Evolutionary conservation across 1,140 invertebrate species (phyloP).

Genomic region (Littorina saxatilis): DNA sequence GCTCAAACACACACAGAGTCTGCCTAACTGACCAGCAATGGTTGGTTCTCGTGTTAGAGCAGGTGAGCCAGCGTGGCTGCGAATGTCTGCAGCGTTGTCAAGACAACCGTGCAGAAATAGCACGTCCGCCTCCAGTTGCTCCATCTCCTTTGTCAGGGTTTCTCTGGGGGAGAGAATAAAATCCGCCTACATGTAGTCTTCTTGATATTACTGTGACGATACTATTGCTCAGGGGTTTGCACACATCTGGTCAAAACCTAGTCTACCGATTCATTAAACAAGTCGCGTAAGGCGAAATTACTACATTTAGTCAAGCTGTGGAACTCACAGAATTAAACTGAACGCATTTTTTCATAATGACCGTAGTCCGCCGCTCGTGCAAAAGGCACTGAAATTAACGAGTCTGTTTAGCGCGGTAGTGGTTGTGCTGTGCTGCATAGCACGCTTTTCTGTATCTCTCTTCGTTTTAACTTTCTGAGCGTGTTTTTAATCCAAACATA

Average conservation of each 20-base stretch:
- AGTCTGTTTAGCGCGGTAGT: too few species aligned
- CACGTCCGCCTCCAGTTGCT: slow-evolving; percentile 64
- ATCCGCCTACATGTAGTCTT: background rate
- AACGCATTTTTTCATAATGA: too few species aligned
- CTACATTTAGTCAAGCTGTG: background rate
- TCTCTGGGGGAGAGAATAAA: slow-evolving; percentile 46
- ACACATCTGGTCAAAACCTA: background rate
- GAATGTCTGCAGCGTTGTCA: slow-evolving; percentile 60
- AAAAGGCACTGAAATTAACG: too few species aligned
- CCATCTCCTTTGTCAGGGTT: slow-evolving; percentile 62
- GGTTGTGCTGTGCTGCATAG: too few species aligned
- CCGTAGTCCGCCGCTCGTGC: too few species aligned
- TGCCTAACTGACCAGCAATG: slow-evolving; percentile 57
- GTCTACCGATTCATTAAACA: background rate
- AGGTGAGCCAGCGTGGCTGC: slow-evolving; percentile 44
- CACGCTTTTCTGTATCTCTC: too few species aligned
- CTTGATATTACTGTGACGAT: background rate
- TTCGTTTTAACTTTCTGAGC: too few species aligned
- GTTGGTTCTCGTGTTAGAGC: slow-evolving; percentile 61
- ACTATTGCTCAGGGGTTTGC: too few species aligned
- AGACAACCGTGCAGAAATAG: slow-evolving; percentile 66
- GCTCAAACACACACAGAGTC: too few species aligned
- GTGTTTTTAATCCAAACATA: too few species aligned
- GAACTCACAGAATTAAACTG: background rate
- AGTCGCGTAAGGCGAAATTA: background rate